Percentiles rank a stretch among this genome's conserved stretches.
Evolutionary conservation across 2,888 invertebrate genomes (phyloP).

Genomic region (Neria commutata): DNA sequence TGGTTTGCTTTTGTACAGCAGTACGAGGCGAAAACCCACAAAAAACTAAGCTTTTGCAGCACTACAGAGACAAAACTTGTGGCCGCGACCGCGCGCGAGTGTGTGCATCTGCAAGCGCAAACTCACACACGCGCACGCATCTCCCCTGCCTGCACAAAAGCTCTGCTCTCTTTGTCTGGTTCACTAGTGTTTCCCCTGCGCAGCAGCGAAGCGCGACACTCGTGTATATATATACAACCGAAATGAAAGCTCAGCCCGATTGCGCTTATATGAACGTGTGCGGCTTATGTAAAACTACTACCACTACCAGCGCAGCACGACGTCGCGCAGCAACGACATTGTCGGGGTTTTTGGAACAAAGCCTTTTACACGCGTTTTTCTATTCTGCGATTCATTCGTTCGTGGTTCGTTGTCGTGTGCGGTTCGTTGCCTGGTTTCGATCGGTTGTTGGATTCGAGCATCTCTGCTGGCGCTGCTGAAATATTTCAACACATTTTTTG

Average conservation of each 20-base stretch:
- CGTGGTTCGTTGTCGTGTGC: conserved; percentile 53
- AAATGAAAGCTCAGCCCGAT: conserved; percentile 19
- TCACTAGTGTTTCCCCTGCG: too few relatives aligned
- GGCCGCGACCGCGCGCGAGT: too few relatives aligned
- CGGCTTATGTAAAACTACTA: conserved; percentile 45
- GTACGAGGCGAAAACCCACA: conserved; percentile 25
- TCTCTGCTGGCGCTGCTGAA: background rate
- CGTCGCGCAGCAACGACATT: conserved; percentile 29
- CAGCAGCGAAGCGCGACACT: too few relatives aligned
- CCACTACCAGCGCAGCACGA: too few relatives aligned
- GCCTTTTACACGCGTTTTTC: conserved; percentile 51
- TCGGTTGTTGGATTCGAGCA: conserved; percentile 35
- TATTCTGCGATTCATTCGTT: conserved; percentile 59
- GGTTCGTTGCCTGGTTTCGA: conserved; percentile 45
- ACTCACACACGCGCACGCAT: too few relatives aligned
- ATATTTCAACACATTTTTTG: background rate
- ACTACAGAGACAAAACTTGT: conserved; percentile 42
- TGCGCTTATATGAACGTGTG: conserved; percentile 41
- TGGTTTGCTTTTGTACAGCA: background rate
- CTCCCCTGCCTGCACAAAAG: too few relatives aligned
- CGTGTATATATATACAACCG: conserved; percentile 4
- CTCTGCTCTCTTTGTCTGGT: too few relatives aligned
- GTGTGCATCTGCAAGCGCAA: too few relatives aligned
- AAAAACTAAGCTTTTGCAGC: conserved; percentile 27
- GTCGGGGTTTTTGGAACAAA: conserved; percentile 26